phyloP scores from a whole-genome alignment of 2,113 vertebrate genomes.

The Sus scrofa region DNA sequence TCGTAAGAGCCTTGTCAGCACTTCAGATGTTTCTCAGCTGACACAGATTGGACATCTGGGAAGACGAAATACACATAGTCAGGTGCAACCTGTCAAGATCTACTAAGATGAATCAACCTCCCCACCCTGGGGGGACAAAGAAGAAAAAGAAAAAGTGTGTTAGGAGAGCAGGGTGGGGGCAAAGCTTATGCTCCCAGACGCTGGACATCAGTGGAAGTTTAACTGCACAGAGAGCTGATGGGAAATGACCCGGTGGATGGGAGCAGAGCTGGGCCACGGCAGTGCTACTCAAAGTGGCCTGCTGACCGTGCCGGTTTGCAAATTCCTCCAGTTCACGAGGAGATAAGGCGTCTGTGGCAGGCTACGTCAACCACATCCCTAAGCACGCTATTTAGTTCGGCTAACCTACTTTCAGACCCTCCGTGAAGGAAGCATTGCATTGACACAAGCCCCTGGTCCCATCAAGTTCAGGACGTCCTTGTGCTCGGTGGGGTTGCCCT shows the following conservation, averaged over 20 bases:
- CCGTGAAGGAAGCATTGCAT: rapidly evolving
- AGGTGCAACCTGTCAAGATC: slow-evolving; percentile 33
- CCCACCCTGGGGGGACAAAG: not conserved
- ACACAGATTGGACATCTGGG: slow-evolving; percentile 67
- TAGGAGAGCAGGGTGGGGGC: not conserved
- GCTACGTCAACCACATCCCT: rapidly evolving
- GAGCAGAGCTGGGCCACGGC: too few species aligned
- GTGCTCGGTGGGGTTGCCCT: not conserved
- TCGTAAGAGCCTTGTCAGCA: slow-evolving; percentile 75
- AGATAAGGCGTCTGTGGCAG: not conserved
- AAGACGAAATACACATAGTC: slow-evolving; percentile 1
- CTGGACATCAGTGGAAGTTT: not conserved
- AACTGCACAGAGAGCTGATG: not conserved
- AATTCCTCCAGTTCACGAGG: rapidly evolving
- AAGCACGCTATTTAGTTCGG: not conserved
- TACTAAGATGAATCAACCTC: slow-evolving; percentile 36
- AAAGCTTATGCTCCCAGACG: not conserved
- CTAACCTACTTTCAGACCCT: not conserved
- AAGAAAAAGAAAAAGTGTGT: not conserved
- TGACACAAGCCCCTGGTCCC: not conserved
- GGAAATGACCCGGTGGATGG: rapidly evolving
- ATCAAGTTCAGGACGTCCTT: not conserved
- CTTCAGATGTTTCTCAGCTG: slow-evolving; percentile 71
- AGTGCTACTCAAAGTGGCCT: rapidly evolving
- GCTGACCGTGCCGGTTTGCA: rapidly evolving